These are phyloP conservation scores for Sarcophilus harrisii DNA, from an alignment of 2,797 vertebrate genomes.

Conservation along the genomic window DNA sequence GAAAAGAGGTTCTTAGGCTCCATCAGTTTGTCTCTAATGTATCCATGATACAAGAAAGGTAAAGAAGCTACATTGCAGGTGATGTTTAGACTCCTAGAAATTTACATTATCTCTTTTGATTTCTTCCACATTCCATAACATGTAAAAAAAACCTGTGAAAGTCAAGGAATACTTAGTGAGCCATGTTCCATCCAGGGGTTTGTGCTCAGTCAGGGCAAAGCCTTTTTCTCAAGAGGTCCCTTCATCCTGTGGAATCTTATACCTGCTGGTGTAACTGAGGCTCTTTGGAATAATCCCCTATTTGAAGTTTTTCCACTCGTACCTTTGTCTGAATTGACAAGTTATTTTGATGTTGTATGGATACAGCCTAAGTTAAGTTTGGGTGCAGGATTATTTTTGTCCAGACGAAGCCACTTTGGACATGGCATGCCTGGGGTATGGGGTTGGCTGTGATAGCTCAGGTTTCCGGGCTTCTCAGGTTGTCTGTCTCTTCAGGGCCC, in stretches of 20 bases:
- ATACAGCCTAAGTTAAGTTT: not conserved
- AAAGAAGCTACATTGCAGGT: not conserved
- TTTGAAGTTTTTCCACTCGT: not conserved
- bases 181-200: not conserved
- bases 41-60: not conserved
- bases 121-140: constrained; percentile 27
- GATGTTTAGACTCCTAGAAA: constrained; percentile 30
- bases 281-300: not conserved
- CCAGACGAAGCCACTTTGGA: not conserved
- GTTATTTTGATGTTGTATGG: not conserved
- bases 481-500: not conserved
- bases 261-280: not conserved
- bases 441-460: no score
- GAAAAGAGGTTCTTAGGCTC: no score
- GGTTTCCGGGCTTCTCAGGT: no score
- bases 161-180: not conserved
- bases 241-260: not conserved
- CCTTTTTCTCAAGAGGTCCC: not conserved
- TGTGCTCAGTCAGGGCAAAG: not conserved
- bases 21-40: not conserved
- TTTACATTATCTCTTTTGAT: constrained; percentile 26
- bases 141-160: not conserved
- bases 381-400: not conserved
- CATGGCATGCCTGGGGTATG: not conserved
- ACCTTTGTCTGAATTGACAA: not conserved